Evolutionary conservation across 1,140 invertebrate species (phyloP).

Genomic region (Melipona quadrifasciata): DNA sequence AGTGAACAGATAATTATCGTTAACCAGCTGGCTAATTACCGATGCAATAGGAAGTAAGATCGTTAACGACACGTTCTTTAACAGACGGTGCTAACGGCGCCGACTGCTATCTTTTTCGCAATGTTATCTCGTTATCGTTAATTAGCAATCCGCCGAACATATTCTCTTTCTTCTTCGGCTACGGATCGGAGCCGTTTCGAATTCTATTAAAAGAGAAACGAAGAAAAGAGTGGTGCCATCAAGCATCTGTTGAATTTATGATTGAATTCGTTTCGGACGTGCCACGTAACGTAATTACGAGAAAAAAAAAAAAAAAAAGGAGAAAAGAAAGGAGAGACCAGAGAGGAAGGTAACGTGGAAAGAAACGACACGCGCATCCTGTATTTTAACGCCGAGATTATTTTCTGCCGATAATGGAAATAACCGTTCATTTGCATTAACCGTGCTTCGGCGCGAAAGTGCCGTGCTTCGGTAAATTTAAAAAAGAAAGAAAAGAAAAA

Average conservation of each 20-base stretch:
- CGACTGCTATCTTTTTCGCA: not conserved
- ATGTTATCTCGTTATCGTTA: not conserved
- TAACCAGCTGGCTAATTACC: slow-evolving; percentile 16
- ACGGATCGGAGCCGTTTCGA: not conserved
- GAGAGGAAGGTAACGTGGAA: not conserved
- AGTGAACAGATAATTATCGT: slow-evolving; percentile 10
- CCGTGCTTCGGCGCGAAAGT: not conserved
- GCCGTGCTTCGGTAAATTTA: too few relatives aligned
- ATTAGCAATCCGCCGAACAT: not conserved
- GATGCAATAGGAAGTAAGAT: slow-evolving; percentile 9
- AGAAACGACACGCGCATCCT: not conserved
- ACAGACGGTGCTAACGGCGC: not conserved
- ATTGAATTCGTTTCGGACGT: too few relatives aligned
- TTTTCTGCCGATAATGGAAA: slow-evolving; percentile 8
- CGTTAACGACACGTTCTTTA: slow-evolving; percentile 13
- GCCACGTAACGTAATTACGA: not conserved
- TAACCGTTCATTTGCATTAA: slow-evolving; percentile 2
- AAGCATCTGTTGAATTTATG: not conserved
- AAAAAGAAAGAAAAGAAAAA: not conserved
- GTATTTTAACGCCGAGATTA: slow-evolving; percentile 11
- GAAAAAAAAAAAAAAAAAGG: not conserved
- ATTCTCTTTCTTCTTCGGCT: not conserved
- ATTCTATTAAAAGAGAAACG: not conserved
- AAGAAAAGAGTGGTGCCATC: not conserved
- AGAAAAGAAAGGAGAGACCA: too few relatives aligned